Percentiles rank a stretch among this genome's conserved stretches.
Evolutionary conservation across 2,888 invertebrate genomes (phyloP).

Genomic region (Orchesellides sinensis): DNA sequence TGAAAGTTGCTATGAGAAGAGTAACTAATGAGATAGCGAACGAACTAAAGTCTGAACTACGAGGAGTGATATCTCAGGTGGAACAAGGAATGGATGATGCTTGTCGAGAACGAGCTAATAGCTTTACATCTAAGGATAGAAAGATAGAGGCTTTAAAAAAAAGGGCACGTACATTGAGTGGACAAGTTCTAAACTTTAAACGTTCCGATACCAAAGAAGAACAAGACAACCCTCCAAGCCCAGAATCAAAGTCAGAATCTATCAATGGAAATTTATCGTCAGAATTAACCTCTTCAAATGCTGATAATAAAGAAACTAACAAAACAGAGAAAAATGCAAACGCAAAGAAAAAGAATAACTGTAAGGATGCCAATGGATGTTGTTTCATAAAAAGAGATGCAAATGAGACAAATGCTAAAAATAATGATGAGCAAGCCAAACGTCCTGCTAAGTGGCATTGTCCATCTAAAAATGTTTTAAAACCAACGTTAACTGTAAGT

Average conservation of each 20-base stretch:
- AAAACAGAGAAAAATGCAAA: not conserved
- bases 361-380: conserved; percentile 25
- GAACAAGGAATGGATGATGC: conserved; percentile 87
- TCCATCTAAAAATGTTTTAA: conserved; percentile 89
- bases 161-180: conserved; percentile 71
- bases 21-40: conserved; percentile 88
- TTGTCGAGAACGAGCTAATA: conserved; percentile 69
- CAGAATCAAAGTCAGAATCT: conserved; percentile 36
- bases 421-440: not conserved
- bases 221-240: not conserved
- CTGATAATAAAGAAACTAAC: conserved; percentile 11
- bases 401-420: not conserved
- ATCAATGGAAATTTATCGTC: conserved; percentile 40
- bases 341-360: conserved; percentile 5
- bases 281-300: conserved; percentile 9
- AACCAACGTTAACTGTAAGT: conserved; percentile 85
- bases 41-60: conserved; percentile 88
- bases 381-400: conserved; percentile 3
- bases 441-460: conserved; percentile 81
- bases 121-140: conserved; percentile 70
- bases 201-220: conserved; percentile 9
- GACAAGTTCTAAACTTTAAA: conserved; percentile 54
- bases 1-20: conserved; percentile 71
- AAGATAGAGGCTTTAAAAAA: conserved; percentile 66
- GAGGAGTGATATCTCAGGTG: conserved; percentile 88